A percentile compares a stretch with the other conserved stretches of the same genome.
Conservation (phyloP, 2,797 vertebrate species). For the Chrosomus eos region DNA sequence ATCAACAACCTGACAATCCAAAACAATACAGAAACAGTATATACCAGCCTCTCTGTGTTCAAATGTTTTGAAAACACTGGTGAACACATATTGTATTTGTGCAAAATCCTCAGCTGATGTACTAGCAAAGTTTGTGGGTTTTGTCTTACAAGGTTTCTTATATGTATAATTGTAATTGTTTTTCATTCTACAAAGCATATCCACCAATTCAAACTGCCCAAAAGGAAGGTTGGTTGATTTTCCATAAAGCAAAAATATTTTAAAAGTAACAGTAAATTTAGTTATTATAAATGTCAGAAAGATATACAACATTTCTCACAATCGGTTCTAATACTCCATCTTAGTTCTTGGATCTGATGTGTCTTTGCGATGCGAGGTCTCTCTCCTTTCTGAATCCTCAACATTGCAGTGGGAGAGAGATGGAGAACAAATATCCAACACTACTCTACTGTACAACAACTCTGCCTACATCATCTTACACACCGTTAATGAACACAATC, state of each 20-base stretch:
- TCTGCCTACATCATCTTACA: conserved; percentile 51
- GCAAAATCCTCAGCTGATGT: neutral
- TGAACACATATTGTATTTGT: neutral
- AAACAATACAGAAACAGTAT: neutral
- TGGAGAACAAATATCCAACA: conserved; percentile 1
- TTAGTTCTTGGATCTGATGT: conserved; percentile 5
- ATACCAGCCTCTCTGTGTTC: neutral
- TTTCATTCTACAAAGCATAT: neutral
- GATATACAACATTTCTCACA: neutral
- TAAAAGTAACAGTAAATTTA: neutral
- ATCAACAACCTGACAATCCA: neutral
- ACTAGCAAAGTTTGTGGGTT: neutral
- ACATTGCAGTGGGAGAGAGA: conserved; percentile 41
- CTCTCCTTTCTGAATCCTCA: conserved; percentile 29
- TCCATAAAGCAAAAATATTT: neutral
- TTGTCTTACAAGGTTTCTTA: neutral
- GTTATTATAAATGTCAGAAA: neutral
- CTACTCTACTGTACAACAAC: conserved; percentile 45
- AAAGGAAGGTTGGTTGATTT: neutral
- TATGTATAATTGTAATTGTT: neutral
- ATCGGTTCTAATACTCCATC: neutral
- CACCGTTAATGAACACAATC: conserved; percentile 23
- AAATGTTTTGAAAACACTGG: neutral
- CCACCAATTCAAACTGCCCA: neutral
- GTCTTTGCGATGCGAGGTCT: conserved; percentile 14